Conservation (phyloP, 2,888 invertebrate genomes). For the Epistrophe eligans region DNA sequence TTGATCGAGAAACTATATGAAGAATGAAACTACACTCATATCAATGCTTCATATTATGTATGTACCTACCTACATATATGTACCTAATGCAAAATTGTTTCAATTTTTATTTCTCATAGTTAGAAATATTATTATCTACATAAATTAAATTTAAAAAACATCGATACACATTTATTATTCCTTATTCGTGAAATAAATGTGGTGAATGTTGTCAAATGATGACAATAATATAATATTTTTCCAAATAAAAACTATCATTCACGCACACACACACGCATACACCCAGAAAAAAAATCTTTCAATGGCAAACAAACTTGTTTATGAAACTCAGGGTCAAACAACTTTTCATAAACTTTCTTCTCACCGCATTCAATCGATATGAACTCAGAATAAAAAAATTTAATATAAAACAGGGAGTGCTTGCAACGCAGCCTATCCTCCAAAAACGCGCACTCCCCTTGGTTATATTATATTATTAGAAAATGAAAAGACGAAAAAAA, state of each 20-base stretch:
- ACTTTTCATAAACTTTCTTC: constrained; percentile 45
- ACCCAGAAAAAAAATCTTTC: constrained; percentile 39
- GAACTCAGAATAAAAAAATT: background rate
- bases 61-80: too few species aligned
- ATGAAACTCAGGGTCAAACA: constrained; percentile 70
- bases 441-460: constrained; percentile 67
- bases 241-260: background rate
- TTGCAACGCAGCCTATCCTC: constrained; percentile 58
- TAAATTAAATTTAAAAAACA: background rate
- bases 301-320: constrained; percentile 62
- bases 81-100: too few species aligned
- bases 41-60: too few species aligned
- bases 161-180: background rate
- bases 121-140: too few species aligned
- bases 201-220: background rate
- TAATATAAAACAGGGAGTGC: constrained; percentile 63
- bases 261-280: constrained; percentile 15
- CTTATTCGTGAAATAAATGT: background rate
- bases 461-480: constrained; percentile 6
- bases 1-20: too few species aligned
- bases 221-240: background rate
- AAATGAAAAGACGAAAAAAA: constrained; percentile 12
- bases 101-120: too few species aligned
- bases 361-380: constrained; percentile 36
- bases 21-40: too few species aligned